Base-by-base conservation (phyloP, 2,113 vertebrate genomes). In the Clarias batrachus region DNA sequence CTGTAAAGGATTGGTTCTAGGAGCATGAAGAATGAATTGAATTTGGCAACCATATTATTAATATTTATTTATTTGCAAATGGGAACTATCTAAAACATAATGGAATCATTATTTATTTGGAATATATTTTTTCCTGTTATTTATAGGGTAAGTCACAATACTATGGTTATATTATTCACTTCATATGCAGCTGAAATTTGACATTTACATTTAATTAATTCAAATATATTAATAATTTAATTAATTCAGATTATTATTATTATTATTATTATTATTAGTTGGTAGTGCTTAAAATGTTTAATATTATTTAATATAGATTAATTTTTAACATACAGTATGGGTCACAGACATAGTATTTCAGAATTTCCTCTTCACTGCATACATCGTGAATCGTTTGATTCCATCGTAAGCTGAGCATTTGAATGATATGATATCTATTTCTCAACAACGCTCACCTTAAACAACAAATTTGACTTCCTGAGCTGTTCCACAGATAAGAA, bases 281-380 rank as follows among this genome's bases (percentile, higher is more conserved):
- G 6, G 73, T 4, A 76, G 11, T 48, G 37, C 11, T 41, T 41
- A 12, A 48, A 70, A 70, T 33, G 2, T 70, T 80, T 81, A 3
- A 37, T 60, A 16, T 81, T 65, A 74, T 89, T 79, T 73, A 59
- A 80, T 80, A 59, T 65, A 48, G 21, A 70, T 63, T 57, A 21
- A 76, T 65, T 83, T 37, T 68, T 65, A 16, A 30, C n/a, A 33
- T 70, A 33, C 30, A 33, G 30, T 33, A 57, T 57, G n/a, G 27
- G 41, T 9, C 37, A 11, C 19, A 56, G 27, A 81, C 25, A 70
- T 56, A 14, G 19, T 79, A 33, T 21, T 63, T 74, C n/a, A 71
- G 60, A 77, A 54, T 33, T 63, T 57, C n/a, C 25, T 25, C n/a
- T 66, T 41, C 48, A 37, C 4, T 68, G 19, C 52, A 79, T 54